These are phyloP conservation scores for Mizuhopecten yessoensis DNA, from an alignment of 1,140 invertebrate species.

Conservation along the genomic window DNA sequence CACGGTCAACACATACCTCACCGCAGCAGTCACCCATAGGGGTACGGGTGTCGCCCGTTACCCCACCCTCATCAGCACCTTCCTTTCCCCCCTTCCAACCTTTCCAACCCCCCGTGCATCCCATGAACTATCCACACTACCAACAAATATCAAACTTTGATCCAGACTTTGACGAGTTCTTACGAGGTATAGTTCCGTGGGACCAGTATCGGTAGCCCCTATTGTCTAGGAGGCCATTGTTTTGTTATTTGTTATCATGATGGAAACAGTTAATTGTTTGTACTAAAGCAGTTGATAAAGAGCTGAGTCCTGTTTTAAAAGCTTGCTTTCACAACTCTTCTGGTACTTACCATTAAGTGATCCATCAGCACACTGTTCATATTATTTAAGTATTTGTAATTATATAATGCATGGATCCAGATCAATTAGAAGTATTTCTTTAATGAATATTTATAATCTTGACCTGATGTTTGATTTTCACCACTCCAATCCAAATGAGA, in stretches of 20 bases:
- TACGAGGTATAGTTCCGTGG: conserved; percentile 72
- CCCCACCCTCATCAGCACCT: conserved; percentile 55
- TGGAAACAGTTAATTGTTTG: not conserved
- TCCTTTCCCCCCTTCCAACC: conserved; percentile 51
- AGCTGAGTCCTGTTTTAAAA: not conserved
- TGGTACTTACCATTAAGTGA: conserved; percentile 6
- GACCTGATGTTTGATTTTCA: too few species aligned
- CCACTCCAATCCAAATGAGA: too few species aligned
- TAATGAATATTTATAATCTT: too few species aligned
- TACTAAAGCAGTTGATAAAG: not conserved
- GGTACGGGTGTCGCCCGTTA: conserved; percentile 54
- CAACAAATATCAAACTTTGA: conserved; percentile 58
- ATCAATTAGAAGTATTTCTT: not conserved
- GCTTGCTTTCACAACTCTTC: not conserved
- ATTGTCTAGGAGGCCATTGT: not conserved
- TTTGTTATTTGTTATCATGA: not conserved
- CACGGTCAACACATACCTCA: conserved; percentile 43
- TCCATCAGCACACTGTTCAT: conserved; percentile 14
- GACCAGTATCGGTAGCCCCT: conserved; percentile 60
- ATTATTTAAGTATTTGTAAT: not conserved
- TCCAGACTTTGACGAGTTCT: conserved; percentile 79
- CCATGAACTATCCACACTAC: conserved; percentile 49
- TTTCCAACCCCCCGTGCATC: conserved; percentile 53
- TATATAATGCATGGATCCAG: conserved; percentile 12
- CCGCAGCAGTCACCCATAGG: conserved; percentile 53